A percentile compares a stretch with the other conserved stretches of the same genome.
Conservation (phyloP, 2,797 vertebrate species). For the Chaenodraco wilsoni region DNA sequence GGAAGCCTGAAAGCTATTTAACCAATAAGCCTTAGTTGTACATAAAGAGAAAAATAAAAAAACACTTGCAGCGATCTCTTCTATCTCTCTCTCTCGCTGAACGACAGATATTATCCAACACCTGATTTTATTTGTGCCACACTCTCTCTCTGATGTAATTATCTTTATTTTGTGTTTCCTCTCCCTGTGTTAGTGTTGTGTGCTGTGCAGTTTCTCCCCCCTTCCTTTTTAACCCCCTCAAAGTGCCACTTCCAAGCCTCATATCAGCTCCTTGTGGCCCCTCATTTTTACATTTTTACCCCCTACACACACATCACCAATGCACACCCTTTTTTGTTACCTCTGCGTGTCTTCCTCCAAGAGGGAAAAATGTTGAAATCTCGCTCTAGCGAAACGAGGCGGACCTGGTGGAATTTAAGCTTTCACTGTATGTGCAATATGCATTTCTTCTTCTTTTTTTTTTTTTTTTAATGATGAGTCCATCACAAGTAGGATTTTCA, state of each 20-base stretch:
- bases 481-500: slow-evolving; percentile 88
- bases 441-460: slow-evolving; percentile 88
- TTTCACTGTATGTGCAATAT: slow-evolving; percentile 99
- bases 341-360: slow-evolving; percentile 75
- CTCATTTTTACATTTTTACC: neutral
- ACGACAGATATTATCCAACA: slow-evolving; percentile 91
- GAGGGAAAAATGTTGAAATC: slow-evolving; percentile 80
- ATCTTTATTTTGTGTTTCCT: slow-evolving; percentile 71
- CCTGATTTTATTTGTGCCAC: slow-evolving; percentile 94
- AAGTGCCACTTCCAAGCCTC: slow-evolving; percentile 82
- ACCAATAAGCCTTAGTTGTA: slow-evolving; percentile 99
- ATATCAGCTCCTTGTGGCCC: slow-evolving; percentile 57
- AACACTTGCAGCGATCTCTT: slow-evolving; percentile 89
- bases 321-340: slow-evolving; percentile 51
- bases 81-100: slow-evolving; percentile 69
- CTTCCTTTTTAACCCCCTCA: slow-evolving; percentile 62
- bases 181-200: slow-evolving; percentile 74
- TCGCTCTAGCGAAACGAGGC: slow-evolving; percentile 85
- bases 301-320: slow-evolving; percentile 38
- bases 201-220: slow-evolving; percentile 82
- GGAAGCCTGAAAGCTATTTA: slow-evolving; percentile 93
- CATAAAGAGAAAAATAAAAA: slow-evolving; percentile 84
- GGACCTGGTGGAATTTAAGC: slow-evolving; percentile 91
- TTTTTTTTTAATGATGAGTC: slow-evolving; percentile 90
- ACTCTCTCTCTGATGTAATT: slow-evolving; percentile 53